phyloP scores from a whole-genome alignment of 1,140 invertebrate genomes.

The Anastrepha obliqua region DNA sequence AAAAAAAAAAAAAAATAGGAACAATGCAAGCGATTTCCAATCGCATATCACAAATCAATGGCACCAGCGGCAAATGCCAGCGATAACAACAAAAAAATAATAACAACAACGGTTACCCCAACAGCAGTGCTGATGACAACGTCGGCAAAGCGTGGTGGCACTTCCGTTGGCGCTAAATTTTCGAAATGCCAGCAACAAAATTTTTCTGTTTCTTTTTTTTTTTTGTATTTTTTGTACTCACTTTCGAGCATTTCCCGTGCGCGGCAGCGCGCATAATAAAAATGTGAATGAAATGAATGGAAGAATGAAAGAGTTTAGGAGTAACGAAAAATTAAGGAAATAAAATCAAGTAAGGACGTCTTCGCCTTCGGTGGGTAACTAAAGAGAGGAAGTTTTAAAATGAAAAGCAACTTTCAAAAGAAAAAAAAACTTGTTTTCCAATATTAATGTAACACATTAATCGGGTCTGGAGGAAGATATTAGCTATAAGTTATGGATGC shows the following conservation, averaged over 20 bases:
- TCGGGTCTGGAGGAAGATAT: no score
- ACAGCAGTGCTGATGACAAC: conserved; percentile 27
- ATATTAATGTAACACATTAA: no score
- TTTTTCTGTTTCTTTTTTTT: not conserved
- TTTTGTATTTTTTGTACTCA: not conserved
- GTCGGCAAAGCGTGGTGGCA: conserved; percentile 36
- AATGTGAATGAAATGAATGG: conserved; percentile 4
- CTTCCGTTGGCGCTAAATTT: conserved; percentile 45
- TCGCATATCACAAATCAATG: conserved; percentile 35
- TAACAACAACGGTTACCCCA: not conserved
- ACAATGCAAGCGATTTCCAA: conserved; percentile 41
- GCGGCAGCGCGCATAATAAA: conserved; percentile 21
- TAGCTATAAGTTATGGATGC: no score
- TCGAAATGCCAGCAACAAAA: conserved; percentile 34
- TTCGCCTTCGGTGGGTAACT: not conserved
- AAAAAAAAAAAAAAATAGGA: not conserved
- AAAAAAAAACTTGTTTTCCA: no score
- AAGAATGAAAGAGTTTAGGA: conserved; percentile 17
- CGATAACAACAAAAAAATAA: not conserved
- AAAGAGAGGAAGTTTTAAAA: not conserved
- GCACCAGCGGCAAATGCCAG: conserved; percentile 30
- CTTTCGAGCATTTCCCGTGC: conserved; percentile 13
- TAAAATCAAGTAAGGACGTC: not conserved
- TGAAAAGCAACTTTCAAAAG: no score
- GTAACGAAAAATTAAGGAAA: not conserved